Evolutionary conservation across 1,140 invertebrate species (phyloP), one percentile per base, ranked within the genome.

Genomic region (Hyles euphorbiae): DNA sequence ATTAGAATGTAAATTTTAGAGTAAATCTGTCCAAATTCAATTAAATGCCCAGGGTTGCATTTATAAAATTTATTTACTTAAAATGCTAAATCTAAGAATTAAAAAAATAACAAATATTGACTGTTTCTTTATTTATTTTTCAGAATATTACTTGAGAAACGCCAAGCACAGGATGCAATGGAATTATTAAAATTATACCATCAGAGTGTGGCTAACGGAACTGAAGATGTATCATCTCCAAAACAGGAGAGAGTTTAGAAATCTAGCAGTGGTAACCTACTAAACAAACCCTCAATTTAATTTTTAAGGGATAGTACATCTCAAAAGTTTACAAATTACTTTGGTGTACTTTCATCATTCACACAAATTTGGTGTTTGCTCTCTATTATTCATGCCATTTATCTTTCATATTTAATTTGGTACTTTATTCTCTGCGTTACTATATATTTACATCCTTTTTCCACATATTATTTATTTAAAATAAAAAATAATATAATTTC

Each of bases 151-250:
- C 91, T 93, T 68, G 95, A 96, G 66, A 96, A 96, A 81, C 91
- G 95, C 49, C 94, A 95, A 88, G 95, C 94, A 34, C 93, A 95
- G 78, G 95, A 96, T 87, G 95, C 95, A 22, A 92, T 96, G 91
- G 94, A 95, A 84, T 89, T 96, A 72, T 84, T 96, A 65, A 92
- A 92, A 66, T 65, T 92, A 10, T 90, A 90, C 56, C 89, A 90
- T 74, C 86, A 90, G 58, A 90, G 88, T 84, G 87, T 90, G 53
- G 70, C 88, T 36, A 90, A 90, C 68, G 89, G 87, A 6, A 80
- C 76, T 32, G 88, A 89, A 65, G 87, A 90, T 75, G 74, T 89
- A 7, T 81, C 86, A 43, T 70, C 87, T 33, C 70, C 85, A 58
- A 89, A 76, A 59, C 86, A 89, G 67, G 88, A 90, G 64, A 72